Conservation (phyloP, 2,113 vertebrate species). For the Etia nguti region DNA sequence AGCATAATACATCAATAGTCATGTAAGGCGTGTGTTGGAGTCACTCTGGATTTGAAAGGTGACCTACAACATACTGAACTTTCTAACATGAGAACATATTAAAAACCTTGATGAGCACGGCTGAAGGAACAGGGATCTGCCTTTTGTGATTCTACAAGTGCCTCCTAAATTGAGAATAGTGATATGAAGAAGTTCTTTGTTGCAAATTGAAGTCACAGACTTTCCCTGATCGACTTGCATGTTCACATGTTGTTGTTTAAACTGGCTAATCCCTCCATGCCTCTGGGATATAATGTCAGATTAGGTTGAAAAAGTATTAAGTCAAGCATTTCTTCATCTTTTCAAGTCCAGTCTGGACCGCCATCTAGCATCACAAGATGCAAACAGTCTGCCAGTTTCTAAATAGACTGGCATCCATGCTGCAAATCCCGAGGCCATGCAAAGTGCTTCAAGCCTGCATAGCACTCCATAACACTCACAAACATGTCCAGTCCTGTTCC, state of each 20-base stretch:
- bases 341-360: background rate
- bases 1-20: background rate
- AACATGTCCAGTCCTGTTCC: conserved; percentile 38
- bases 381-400: conserved; percentile 21
- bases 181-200: background rate
- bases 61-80: background rate
- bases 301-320: conserved; percentile 8
- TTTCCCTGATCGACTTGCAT: background rate
- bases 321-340: conserved; percentile 11
- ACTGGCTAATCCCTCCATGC: background rate
- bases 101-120: background rate
- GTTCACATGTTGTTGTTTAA: background rate
- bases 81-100: background rate
- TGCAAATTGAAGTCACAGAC: background rate
- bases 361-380: conserved; percentile 11
- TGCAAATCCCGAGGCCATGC: background rate
- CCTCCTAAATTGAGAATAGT: background rate
- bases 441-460: conserved; percentile 7
- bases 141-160: background rate
- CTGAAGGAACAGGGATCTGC: background rate
- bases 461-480: background rate
- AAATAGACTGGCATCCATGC: conserved; percentile 33
- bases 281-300: background rate
- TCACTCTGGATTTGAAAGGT: background rate
- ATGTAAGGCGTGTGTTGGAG: background rate